Evolutionary conservation across 2,888 invertebrate genomes (phyloP).

Genomic region (Phragmatobia fuliginosa): DNA sequence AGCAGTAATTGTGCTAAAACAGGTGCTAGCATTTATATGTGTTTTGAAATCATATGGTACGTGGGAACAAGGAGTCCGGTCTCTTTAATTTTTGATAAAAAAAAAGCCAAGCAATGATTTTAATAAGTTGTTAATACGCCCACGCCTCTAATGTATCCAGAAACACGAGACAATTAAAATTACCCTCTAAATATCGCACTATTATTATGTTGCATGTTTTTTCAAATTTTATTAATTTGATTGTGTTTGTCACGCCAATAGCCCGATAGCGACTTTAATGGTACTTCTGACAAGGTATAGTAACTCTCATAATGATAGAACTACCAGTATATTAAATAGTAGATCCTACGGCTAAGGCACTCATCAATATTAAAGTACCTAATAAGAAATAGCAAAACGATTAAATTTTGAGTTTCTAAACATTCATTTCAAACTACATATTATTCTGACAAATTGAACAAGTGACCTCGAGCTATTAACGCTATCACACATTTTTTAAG

Average conservation of each 20-base stretch:
- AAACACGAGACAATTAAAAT: not conserved
- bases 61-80: not conserved
- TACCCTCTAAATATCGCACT: conserved; percentile 51
- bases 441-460: too few species aligned
- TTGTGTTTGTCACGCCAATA: conserved; percentile 91
- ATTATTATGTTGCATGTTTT: conserved; percentile 41
- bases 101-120: too few species aligned
- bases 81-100: too few species aligned
- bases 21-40: too few species aligned
- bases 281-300: conserved; percentile 97
- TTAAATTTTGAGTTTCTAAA: too few species aligned
- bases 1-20: not conserved
- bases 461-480: too few species aligned
- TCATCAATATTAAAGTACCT: not conserved
- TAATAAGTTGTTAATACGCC: not conserved
- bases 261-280: conserved; percentile 98
- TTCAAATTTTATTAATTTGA: conserved; percentile 77
- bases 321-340: conserved; percentile 58
- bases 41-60: too few species aligned
- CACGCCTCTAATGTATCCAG: conserved; percentile 7
- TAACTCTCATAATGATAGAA: conserved; percentile 68
- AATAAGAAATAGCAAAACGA: not conserved
- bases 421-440: too few species aligned
- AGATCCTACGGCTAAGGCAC: conserved; percentile 20
- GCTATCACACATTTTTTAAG: too few species aligned